Evolutionary conservation across 2,113 vertebrate genomes (phyloP).

Genomic region (Triplophysa dalaica): DNA sequence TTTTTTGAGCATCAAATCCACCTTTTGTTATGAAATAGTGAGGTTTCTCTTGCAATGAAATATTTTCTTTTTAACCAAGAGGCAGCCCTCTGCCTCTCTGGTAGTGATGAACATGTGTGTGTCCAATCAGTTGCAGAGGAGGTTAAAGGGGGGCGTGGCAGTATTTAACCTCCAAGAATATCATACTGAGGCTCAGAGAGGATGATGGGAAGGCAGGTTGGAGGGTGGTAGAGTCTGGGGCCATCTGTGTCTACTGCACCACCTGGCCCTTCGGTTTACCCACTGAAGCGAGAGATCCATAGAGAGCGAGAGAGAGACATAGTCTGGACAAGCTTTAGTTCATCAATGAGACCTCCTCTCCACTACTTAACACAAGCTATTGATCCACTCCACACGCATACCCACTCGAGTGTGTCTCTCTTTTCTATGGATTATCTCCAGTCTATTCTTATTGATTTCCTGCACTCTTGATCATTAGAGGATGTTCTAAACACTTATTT

Average conservation of each 20-base stretch:
- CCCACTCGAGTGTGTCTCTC: conserved; percentile 75
- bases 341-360: conserved; percentile 77
- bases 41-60: background rate
- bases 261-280: conserved; percentile 54
- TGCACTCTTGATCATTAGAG: conserved; percentile 66
- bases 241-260: conserved; percentile 39
- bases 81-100: background rate
- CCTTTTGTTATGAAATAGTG: conserved; percentile 5
- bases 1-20: background rate
- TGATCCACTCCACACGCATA: conserved; percentile 64
- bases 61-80: background rate
- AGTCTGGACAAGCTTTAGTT: conserved; percentile 74
- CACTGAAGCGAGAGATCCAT: conserved; percentile 43
- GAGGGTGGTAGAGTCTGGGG: conserved; percentile 7
- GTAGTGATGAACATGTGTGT: conserved; percentile 24
- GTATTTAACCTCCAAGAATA: conserved; percentile 56
- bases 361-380: conserved; percentile 79
- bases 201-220: conserved; percentile 33
- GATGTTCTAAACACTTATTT: conserved; percentile 79
- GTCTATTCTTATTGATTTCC: conserved; percentile 75
- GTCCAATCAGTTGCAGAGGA: conserved; percentile 38
- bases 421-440: conserved; percentile 82
- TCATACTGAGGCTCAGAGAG: conserved; percentile 49
- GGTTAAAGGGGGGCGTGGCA: conserved; percentile 43
- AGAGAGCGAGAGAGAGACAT: conserved; percentile 47